Evolutionary conservation across 2,113 vertebrate species (phyloP).

Genomic region (Anas platyrhynchos): DNA sequence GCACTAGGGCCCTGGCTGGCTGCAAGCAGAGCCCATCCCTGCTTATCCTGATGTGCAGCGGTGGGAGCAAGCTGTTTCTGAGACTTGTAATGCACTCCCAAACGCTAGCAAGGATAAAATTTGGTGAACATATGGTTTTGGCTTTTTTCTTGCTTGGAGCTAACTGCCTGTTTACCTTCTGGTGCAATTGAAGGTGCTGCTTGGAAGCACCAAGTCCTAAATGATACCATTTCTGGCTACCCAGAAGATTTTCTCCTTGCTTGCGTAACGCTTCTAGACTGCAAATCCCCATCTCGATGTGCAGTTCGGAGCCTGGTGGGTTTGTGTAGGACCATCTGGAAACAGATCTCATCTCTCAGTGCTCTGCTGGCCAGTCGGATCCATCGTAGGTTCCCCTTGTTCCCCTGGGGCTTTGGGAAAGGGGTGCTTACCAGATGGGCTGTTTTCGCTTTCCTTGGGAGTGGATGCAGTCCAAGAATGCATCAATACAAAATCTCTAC

Average conservation of each 20-base stretch:
- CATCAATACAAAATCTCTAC: neutral
- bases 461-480: neutral
- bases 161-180: neutral
- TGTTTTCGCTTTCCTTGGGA: neutral
- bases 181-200: neutral
- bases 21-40: neutral
- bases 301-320: neutral
- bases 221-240: neutral
- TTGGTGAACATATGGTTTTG: rapidly evolving
- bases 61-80: rapidly evolving
- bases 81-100: neutral
- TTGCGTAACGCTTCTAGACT: neutral
- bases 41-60: neutral
- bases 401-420: neutral
- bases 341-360: neutral
- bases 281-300: neutral
- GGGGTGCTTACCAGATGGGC: neutral
- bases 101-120: neutral
- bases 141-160: neutral
- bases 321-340: neutral
- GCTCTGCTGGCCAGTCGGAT: neutral
- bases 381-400: neutral
- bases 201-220: neutral
- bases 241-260: neutral
- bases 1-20: neutral